Evolutionary conservation across 2,797 vertebrate species (phyloP).

Genomic region (Acanthurus tractus): DNA sequence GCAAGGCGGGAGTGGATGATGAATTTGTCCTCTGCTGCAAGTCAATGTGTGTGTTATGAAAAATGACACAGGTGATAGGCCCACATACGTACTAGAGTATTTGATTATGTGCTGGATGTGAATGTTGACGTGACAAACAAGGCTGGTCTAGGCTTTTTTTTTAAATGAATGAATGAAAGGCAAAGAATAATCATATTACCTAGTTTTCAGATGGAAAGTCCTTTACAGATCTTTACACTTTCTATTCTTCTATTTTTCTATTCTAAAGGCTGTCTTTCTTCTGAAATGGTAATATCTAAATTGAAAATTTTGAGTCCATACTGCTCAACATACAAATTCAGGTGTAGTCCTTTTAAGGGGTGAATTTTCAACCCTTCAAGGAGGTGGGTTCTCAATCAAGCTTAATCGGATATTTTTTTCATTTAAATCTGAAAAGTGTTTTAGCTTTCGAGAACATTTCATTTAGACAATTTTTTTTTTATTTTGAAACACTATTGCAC

Average conservation of each 20-base stretch:
- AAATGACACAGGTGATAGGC: slow-evolving; percentile 38
- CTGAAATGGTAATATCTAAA: too few relatives aligned
- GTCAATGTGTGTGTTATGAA: slow-evolving; percentile 29
- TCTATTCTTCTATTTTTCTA: too few relatives aligned
- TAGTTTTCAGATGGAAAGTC: slow-evolving; percentile 7
- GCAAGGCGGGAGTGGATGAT: slow-evolving; percentile 38
- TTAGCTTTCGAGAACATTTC: background rate
- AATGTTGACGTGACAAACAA: slow-evolving; percentile 18
- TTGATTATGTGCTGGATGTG: slow-evolving; percentile 29
- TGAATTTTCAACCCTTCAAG: background rate
- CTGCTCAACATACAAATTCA: background rate
- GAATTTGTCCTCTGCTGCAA: slow-evolving; percentile 38
- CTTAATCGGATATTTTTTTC: background rate
- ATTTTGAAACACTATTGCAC: background rate
- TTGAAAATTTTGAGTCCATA: background rate
- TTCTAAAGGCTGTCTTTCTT: too few relatives aligned
- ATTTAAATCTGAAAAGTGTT: background rate
- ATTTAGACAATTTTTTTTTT: background rate
- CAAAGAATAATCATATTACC: background rate
- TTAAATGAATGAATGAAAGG: background rate
- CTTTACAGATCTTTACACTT: background rate
- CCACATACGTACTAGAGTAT: background rate
- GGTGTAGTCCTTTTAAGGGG: background rate
- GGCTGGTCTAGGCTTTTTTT: background rate
- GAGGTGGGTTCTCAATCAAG: background rate